Evolutionary conservation across 92 coral and sea anemone species (phyloP).

Genomic region (Palythoa heliodiscus): DNA sequence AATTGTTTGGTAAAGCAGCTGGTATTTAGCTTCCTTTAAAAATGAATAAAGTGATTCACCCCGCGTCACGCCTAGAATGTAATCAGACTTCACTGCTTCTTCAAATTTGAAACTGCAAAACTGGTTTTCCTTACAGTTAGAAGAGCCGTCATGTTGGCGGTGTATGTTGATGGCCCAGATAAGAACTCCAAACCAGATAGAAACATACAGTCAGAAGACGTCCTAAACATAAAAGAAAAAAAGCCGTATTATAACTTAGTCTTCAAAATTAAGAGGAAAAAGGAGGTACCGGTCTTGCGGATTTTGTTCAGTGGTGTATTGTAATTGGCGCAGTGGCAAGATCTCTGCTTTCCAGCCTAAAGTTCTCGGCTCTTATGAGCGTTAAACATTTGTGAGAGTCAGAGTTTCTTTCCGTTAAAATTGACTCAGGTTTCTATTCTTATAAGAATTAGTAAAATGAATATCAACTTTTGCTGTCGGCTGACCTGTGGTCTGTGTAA

Average conservation of each 20-base stretch:
- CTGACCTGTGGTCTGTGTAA: background rate
- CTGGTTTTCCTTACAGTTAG: slow-evolving; percentile 38
- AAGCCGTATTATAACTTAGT: background rate
- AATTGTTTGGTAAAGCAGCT: slow-evolving; percentile 31
- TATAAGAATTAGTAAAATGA: no score
- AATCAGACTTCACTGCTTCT: slow-evolving; percentile 34
- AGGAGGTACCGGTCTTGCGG: no score
- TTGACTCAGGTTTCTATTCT: no score
- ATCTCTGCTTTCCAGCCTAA: no score
- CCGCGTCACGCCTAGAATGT: slow-evolving; percentile 29
- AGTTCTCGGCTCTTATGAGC: no score
- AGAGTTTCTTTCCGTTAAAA: no score
- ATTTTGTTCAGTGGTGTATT: no score
- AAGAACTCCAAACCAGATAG: slow-evolving; percentile 60
- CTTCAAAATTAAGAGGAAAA: no score
- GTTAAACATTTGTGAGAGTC: no score
- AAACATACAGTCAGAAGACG: slow-evolving; percentile 58
- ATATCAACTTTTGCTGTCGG: no score
- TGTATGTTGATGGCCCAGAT: slow-evolving; percentile 64
- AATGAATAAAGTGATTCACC: slow-evolving; percentile 45
- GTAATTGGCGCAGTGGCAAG: no score
- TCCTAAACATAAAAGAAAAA: slow-evolving; percentile 9
- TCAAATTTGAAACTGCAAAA: slow-evolving; percentile 41
- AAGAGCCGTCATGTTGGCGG: slow-evolving; percentile 61
- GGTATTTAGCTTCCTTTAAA: slow-evolving; percentile 40